These are phyloP conservation scores for Sicus ferrugineus DNA, from an alignment of 2,888 invertebrate genomes.

Conservation along the genomic window DNA sequence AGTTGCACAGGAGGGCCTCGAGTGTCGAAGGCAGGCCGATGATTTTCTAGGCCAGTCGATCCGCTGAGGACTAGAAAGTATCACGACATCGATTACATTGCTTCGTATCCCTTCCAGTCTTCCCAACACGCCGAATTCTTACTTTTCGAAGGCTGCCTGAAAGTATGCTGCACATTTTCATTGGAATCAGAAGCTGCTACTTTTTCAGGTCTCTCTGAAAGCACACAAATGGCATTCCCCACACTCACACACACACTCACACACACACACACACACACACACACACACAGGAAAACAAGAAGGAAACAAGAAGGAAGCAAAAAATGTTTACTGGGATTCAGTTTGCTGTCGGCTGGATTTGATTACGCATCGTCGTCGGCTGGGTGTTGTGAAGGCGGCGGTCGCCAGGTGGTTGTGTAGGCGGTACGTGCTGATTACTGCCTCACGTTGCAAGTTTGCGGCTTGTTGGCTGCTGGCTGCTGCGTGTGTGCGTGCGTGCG, in stretches of 20 bases:
- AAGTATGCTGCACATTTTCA: background rate
- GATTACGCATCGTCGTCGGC: background rate
- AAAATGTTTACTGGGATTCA: background rate
- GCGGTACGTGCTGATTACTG: background rate
- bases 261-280: background rate
- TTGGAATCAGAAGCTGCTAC: background rate
- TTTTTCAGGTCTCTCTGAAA: background rate
- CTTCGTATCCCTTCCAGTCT: background rate
- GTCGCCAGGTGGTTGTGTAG: too few relatives aligned
- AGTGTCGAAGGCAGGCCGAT: too few relatives aligned
- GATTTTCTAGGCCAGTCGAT: too few relatives aligned
- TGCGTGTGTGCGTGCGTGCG: background rate
- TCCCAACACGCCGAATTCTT: background rate
- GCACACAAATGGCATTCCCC: background rate
- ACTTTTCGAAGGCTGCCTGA: background rate
- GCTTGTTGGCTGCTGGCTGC: background rate
- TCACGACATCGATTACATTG: background rate
- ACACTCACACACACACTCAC: background rate
- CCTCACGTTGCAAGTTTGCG: background rate
- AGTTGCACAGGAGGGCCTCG: too few relatives aligned
- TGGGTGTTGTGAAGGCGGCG: background rate
- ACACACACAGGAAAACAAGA: background rate
- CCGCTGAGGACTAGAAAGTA: background rate
- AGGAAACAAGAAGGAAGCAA: background rate
- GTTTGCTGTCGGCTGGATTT: background rate